Evolutionary conservation across 2,113 vertebrate genomes (phyloP), one percentile per base, ranked within the genome.

Genomic region (Neofelis nebulosa): DNA sequence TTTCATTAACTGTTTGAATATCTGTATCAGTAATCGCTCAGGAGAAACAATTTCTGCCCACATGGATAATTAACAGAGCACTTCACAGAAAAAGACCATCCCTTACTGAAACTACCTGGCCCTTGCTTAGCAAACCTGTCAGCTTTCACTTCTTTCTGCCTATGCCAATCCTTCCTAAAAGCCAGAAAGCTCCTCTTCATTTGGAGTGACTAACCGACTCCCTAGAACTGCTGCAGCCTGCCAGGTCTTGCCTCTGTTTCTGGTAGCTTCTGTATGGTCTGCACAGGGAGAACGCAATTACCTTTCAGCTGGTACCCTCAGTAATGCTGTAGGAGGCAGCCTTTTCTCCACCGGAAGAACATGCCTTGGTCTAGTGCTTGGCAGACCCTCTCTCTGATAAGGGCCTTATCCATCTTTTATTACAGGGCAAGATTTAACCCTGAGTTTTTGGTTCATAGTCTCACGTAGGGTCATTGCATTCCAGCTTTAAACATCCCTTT

Each of bases 1-100:
- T 97, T 98, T 98, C 96, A 97, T 97, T 98, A 97, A 94, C 97
- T 97, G 63, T 96, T 96, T 95, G 90, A 97, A 97, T 97, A 95
- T 97, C 97, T 97, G n/a, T 97, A 94, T 98, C 95, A 95, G 96
- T 90, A 95, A 93, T 95, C 93, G 95, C 88, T 98, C 93, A 57
- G 83, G 98, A 98, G 90, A 97, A 96, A 97, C 71, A 95, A 89
- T 95, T 84, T 92, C 92, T 96, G 76, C 71, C 90, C 71, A 79
- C 85, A 85, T 94, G 81, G 94, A 91, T 96, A 97, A 96, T 97
- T 96, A 96, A 97, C 68, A 90, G 97, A 98, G 84, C 65, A 82
- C 88, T 88, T 94, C 76, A 94, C 36, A 74, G 81, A 65, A 74
- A 91, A 95, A 97, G 94, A 81, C 57, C 45, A 63, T 82, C 82